Conservation (phyloP, 2,113 vertebrate species). For the Clarias macrocephalus region DNA sequence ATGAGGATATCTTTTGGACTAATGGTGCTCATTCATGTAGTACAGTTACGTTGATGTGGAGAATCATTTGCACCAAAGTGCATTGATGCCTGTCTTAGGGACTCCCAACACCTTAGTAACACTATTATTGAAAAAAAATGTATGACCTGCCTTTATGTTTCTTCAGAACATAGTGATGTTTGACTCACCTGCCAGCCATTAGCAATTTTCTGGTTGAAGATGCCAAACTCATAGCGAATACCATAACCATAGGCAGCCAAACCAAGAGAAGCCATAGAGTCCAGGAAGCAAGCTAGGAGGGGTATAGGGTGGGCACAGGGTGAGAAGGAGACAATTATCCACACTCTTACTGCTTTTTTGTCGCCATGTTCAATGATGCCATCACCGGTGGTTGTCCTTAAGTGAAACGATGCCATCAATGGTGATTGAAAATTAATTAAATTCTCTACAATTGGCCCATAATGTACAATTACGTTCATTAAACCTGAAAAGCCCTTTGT, state of each 20-base stretch:
- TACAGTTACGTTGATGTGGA: background rate
- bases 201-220: conserved; percentile 88
- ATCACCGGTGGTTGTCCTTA: background rate
- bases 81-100: background rate
- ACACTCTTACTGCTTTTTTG: background rate
- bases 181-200: conserved; percentile 84
- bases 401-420: background rate
- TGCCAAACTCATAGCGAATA: conserved; percentile 91
- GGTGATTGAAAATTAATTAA: conserved; percentile 11
- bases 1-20: background rate
- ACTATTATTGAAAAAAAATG: background rate
- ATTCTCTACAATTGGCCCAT: background rate
- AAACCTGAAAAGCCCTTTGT: background rate
- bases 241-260: conserved; percentile 88
- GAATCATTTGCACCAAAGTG: background rate
- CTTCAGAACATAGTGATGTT: background rate
- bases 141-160: background rate
- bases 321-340: background rate
- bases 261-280: conserved; percentile 89
- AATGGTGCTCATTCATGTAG: background rate
- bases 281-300: conserved; percentile 84
- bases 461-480: background rate
- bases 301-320: background rate
- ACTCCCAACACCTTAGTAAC: background rate
- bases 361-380: background rate